Base-by-base conservation (phyloP, 92 coral and sea anemone genomes). In the Isaurus tuberculatus region DNA sequence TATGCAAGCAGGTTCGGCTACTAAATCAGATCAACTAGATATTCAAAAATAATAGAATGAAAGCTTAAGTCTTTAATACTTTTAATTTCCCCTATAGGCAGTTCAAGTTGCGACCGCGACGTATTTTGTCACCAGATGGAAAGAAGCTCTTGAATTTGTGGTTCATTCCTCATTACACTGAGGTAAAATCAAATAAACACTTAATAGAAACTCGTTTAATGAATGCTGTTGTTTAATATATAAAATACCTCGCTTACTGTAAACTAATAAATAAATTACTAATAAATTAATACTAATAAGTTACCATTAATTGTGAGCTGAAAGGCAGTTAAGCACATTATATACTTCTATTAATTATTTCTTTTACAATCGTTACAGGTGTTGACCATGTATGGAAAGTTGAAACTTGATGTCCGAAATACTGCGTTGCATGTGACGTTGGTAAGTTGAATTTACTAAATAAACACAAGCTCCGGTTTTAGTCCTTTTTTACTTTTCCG, bases 91-190 rank as follows among this genome's bases (percentile, higher is more conserved):
- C 20, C 34, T 71, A 2, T 30, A 95, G 99, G 83, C 89, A 89
- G 30, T 94, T 96, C 81, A 96, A 90, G 48, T 86, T 86, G 22
- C 94, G 99, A 14, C 94, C 94, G 57, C 92, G 97, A 57, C 87
- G 94, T 64, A 36, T 96, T 16, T 75, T 96, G 73, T 94, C 99
- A 8, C 73, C 72, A 36, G 98, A 94, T 32, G 99, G 99, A 8
- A 91, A 90, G 65, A 91, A 75, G 65, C 84, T 96, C 11, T 58
- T 96, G 68, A 96, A 96, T 77, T 86, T 96, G 27, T 96, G 99
- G 99, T 96, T 94, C 60, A 68, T 94, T 37, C 99, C 99, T 0
- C 99, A 96, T 71, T 92, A 94, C 81, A 85, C 98, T 8, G 99
- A 96, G 99, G 99, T 96, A 43, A 36, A 55, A 30, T 8, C 28